A percentile compares a stretch with the other conserved stretches of the same genome.
phyloP scores from a whole-genome alignment of 2,888 invertebrate genomes.

The Hydrotaea diabolus region DNA sequence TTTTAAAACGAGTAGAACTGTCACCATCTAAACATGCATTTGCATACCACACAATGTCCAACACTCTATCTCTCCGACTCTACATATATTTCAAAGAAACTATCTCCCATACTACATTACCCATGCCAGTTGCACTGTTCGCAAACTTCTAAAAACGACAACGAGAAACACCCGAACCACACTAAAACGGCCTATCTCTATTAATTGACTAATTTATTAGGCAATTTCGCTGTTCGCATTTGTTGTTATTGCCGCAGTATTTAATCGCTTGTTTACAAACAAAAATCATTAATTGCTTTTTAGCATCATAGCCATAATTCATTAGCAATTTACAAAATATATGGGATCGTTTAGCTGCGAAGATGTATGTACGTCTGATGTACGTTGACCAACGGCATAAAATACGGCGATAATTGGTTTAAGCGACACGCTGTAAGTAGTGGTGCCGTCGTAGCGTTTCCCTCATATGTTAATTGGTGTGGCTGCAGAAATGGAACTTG shows the following conservation, averaged over 20 bases:
- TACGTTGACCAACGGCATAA: slow-evolving; percentile 14
- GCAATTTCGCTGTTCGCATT: slow-evolving; percentile 21
- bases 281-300: slow-evolving; percentile 52
- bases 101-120: no score
- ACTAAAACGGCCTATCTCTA: background rate
- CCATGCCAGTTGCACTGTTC: background rate
- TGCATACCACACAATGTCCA: no score
- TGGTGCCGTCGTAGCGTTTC: background rate
- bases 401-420: slow-evolving; percentile 39
- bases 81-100: no score
- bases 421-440: slow-evolving; percentile 27
- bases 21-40: no score
- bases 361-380: background rate
- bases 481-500: background rate
- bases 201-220: slow-evolving; percentile 41
- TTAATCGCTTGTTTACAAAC: slow-evolving; percentile 56
- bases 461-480: slow-evolving; percentile 5
- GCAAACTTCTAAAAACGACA: background rate
- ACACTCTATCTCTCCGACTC: no score
- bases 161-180: background rate
- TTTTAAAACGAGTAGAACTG: no score
- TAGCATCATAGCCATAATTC: slow-evolving; percentile 52
- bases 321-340: slow-evolving; percentile 48
- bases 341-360: background rate
- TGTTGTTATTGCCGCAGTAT: background rate